phyloP scores from a whole-genome alignment of 53 echinoderm and acorn worm species.

The Temnopleurus reevesii region DNA sequence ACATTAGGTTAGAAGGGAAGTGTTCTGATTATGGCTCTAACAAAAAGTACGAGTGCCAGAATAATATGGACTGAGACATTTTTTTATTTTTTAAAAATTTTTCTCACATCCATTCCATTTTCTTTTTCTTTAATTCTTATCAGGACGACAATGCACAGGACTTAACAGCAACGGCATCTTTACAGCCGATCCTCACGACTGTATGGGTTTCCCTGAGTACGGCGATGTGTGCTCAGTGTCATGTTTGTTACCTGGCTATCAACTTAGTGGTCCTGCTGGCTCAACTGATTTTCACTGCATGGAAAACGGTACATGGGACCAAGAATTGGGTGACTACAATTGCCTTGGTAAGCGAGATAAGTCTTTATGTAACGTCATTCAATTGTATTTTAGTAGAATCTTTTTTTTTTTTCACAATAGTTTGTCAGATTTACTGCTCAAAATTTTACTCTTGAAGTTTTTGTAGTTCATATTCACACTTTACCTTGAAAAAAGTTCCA shows the following conservation, averaged over 20 bases:
- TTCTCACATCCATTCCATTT: background rate
- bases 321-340: background rate
- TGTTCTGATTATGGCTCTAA: no score
- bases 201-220: slow-evolving; percentile 7
- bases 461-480: no score
- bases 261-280: background rate
- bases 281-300: background rate
- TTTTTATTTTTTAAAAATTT: no score
- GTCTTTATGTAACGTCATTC: background rate
- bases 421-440: no score
- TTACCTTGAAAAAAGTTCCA: background rate
- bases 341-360: slow-evolving; percentile 24
- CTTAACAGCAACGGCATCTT: background rate
- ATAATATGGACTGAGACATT: no score
- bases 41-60: no score
- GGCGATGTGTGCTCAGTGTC: background rate
- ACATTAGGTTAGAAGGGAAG: no score
- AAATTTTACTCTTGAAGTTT: no score
- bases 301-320: slow-evolving; percentile 44
- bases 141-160: background rate
- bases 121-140: no score
- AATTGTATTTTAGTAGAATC: background rate
- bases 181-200: background rate
- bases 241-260: slow-evolving; percentile 6
- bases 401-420: background rate